Conservation (phyloP, 2,888 invertebrate species). For the Phalera bucephala region DNA sequence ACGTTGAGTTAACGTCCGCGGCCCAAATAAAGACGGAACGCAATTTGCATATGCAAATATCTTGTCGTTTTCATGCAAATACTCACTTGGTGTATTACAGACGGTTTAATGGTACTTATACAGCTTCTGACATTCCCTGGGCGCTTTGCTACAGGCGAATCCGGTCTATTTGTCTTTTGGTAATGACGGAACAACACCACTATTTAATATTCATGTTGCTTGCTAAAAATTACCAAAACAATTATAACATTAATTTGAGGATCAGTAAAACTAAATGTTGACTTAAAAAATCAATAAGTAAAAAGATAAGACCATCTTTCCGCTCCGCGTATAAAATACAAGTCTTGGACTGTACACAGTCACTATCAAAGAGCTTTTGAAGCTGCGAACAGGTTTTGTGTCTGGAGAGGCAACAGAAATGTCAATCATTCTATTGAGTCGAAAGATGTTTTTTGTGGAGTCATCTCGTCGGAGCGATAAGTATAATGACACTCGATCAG, state of each 20-base stretch:
- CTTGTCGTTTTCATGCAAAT: slow-evolving; percentile 76
- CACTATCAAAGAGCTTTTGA: slow-evolving; percentile 27
- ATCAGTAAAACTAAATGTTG: no score
- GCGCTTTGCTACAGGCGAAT: slow-evolving; percentile 37
- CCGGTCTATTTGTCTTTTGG: slow-evolving; percentile 53
- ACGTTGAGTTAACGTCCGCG: slow-evolving; percentile 66
- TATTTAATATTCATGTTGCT: slow-evolving; percentile 41
- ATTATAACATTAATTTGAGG: no score
- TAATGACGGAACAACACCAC: slow-evolving; percentile 33
- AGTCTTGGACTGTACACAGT: no score
- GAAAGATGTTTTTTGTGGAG: slow-evolving; percentile 40
- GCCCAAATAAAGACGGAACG: slow-evolving; percentile 75
- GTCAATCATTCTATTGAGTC: slow-evolving; percentile 52
- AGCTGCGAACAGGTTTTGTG: slow-evolving; percentile 40
- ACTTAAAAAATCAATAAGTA: no score
- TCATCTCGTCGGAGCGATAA: slow-evolving; percentile 39
- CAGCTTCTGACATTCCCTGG: slow-evolving; percentile 56
- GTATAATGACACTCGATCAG: slow-evolving; percentile 39
- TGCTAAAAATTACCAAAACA: no score
- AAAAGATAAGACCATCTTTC: no score
- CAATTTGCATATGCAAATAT: slow-evolving; percentile 81
- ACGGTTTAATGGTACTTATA: slow-evolving; percentile 73
- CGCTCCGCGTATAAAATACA: no score
- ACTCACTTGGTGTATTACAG: slow-evolving; percentile 73
- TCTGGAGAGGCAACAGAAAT: slow-evolving; percentile 37